phyloP scores from a whole-genome alignment of 1,140 invertebrate genomes.

The Watersipora subatra region DNA sequence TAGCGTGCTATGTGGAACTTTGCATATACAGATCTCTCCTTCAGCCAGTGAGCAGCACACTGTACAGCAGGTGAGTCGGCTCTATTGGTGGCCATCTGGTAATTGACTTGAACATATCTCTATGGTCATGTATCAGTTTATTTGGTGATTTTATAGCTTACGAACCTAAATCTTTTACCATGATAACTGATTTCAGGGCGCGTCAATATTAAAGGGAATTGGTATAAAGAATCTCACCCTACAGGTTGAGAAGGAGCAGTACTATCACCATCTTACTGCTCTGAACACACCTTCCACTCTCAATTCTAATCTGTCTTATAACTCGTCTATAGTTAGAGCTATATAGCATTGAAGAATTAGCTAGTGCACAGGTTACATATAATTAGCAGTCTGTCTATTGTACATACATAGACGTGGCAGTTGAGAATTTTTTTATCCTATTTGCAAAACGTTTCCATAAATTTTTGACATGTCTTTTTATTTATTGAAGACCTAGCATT shows the following conservation, averaged over 20 bases:
- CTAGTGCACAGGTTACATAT: too few relatives aligned
- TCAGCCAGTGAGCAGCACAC: slow-evolving; percentile 40
- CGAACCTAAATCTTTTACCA: not conserved
- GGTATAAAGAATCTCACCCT: slow-evolving; percentile 34
- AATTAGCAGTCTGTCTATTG: too few relatives aligned
- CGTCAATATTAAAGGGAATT: slow-evolving; percentile 32
- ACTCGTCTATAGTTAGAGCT: not conserved
- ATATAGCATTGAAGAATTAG: too few relatives aligned
- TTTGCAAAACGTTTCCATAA: too few relatives aligned
- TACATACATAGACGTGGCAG: too few relatives aligned
- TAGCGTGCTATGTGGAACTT: slow-evolving; percentile 30
- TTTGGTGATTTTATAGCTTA: not conserved
- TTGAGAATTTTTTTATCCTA: too few relatives aligned
- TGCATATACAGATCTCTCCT: slow-evolving; percentile 39
- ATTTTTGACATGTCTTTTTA: too few relatives aligned
- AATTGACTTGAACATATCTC: not conserved
- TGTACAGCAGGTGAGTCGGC: slow-evolving; percentile 27
- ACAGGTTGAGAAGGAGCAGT: slow-evolving; percentile 40
- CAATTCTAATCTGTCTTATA: not conserved
- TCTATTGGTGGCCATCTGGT: not conserved
- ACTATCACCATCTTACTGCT: slow-evolving; percentile 38
- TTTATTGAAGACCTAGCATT: too few relatives aligned
- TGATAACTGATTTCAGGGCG: slow-evolving; percentile 23
- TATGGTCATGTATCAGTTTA: not conserved
- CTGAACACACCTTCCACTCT: too few relatives aligned